phyloP scores from a whole-genome alignment of 2,113 vertebrate species.

The Menidia beryllina region DNA sequence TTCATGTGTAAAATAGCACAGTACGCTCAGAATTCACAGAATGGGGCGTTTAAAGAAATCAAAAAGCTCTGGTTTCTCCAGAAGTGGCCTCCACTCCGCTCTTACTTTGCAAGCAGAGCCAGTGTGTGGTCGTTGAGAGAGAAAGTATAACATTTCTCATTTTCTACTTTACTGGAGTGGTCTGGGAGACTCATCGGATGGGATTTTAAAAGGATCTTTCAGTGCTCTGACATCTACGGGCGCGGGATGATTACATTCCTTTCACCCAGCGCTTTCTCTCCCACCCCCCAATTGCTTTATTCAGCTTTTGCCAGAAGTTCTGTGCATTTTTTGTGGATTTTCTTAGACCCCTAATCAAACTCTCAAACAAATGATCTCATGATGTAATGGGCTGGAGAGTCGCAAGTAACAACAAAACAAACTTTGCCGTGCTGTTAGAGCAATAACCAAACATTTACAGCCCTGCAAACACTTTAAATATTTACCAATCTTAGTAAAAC shows the following conservation, averaged over 20 bases:
- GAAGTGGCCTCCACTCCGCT: constrained; percentile 54
- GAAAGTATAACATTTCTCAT: constrained; percentile 68
- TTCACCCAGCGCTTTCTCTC: constrained; percentile 46
- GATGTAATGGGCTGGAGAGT: constrained; percentile 65
- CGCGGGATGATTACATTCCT: constrained; percentile 67
- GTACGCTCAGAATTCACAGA: constrained; percentile 20
- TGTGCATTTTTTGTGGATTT: constrained; percentile 74
- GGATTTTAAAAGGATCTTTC: constrained; percentile 58
- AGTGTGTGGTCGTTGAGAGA: constrained; percentile 68
- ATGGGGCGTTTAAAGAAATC: constrained; percentile 23
- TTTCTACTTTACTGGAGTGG: constrained; percentile 60
- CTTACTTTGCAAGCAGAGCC: constrained; percentile 41
- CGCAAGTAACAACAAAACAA: constrained; percentile 64
- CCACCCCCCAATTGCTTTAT: background rate
- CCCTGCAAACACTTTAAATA: constrained; percentile 74
- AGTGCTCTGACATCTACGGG: constrained; percentile 47
- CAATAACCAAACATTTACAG: constrained; percentile 74
- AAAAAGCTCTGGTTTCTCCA: constrained; percentile 52
- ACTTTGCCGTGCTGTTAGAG: constrained; percentile 27
- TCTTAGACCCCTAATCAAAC: constrained; percentile 75
- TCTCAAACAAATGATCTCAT: constrained; percentile 77
- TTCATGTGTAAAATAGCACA: constrained; percentile 8
- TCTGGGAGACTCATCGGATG: constrained; percentile 56
- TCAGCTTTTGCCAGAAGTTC: constrained; percentile 57
- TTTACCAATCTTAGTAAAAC: constrained; percentile 73